Evolutionary conservation across 2,797 vertebrate genomes (phyloP).

Genomic region (Tragopan temminckii): DNA sequence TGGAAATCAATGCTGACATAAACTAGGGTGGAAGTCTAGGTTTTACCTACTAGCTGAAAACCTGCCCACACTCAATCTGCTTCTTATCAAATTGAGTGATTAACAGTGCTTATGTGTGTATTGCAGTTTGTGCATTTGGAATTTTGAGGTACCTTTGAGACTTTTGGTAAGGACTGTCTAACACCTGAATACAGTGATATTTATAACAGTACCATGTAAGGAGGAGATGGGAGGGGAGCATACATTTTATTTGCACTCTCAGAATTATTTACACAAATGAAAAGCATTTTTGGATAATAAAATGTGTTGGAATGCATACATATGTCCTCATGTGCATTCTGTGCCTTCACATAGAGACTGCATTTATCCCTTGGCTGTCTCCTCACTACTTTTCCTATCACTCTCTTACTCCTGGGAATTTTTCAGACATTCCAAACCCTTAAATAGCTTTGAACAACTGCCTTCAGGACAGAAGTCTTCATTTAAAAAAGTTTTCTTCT

Average conservation of each 20-base stretch:
- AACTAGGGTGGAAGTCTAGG: neutral
- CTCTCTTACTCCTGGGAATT: conserved; percentile 34
- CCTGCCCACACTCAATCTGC: neutral
- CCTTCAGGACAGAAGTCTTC: neutral
- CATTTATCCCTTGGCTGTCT: conserved; percentile 27
- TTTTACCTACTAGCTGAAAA: neutral
- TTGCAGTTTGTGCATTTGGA: neutral
- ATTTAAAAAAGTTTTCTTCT: neutral
- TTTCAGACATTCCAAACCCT: conserved; percentile 53
- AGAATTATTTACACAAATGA: neutral
- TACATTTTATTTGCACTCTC: neutral
- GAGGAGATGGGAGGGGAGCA: neutral
- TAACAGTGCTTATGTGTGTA: neutral
- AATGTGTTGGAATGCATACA: neutral
- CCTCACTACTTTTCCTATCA: conserved; percentile 40
- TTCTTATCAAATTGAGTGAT: neutral
- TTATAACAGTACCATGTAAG: neutral
- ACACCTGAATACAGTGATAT: neutral
- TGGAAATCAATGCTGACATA: neutral
- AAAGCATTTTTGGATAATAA: neutral
- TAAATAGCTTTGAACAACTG: conserved; percentile 70
- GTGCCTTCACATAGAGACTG: neutral
- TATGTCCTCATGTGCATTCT: neutral
- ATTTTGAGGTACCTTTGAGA: neutral
- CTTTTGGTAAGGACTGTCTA: neutral